Conservation (phyloP, 2,797 vertebrate species). For the Aphelocoma californica region DNA sequence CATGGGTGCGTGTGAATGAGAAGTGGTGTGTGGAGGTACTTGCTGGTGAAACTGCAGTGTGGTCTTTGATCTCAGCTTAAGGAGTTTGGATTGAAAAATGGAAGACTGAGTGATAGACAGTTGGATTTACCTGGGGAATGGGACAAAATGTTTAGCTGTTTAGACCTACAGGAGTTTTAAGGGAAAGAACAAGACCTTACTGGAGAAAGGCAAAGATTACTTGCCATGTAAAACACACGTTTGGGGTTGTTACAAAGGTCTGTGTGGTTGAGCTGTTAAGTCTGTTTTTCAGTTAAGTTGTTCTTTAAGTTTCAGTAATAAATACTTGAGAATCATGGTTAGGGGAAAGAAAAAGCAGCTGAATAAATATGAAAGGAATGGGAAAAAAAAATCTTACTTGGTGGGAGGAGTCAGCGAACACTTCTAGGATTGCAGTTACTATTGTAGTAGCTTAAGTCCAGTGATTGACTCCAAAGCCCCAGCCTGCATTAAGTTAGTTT, state of each 20-base stretch:
- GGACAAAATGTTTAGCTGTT: background rate
- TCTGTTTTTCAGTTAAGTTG: background rate
- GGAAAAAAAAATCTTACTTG: background rate
- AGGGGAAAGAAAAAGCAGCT: background rate
- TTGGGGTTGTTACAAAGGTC: background rate
- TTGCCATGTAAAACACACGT: background rate
- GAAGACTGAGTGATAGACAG: background rate
- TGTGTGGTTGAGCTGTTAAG: background rate
- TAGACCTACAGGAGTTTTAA: background rate
- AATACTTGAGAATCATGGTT: background rate
- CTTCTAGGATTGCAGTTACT: background rate
- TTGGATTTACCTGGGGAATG: background rate
- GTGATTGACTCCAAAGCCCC: background rate
- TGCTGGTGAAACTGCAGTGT: background rate
- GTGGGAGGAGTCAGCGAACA: background rate
- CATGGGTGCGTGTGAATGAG: rapidly evolving
- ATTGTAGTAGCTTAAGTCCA: background rate
- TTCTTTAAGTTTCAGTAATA: background rate
- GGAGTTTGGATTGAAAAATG: background rate
- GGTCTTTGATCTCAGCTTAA: background rate
- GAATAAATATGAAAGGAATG: background rate
- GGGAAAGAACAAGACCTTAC: background rate
- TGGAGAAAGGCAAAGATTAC: background rate
- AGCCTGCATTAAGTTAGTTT: background rate
- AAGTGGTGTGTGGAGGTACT: background rate